These are phyloP conservation scores for Mirza zaza DNA, from an alignment of 2,113 vertebrate species.

Conservation along the genomic window DNA sequence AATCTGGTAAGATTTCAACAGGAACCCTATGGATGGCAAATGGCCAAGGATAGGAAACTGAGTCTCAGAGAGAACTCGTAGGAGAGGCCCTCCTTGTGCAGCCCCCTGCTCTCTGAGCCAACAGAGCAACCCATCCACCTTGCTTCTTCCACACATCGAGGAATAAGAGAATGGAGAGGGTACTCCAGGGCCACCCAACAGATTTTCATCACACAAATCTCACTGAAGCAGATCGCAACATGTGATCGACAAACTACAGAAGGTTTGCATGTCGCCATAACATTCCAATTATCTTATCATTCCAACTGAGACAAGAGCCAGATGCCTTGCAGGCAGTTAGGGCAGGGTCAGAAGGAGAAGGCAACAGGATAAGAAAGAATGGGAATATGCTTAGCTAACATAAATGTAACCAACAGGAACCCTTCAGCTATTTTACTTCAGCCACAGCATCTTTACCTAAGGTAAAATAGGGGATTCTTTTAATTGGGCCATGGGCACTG, in stretches of 20 bases:
- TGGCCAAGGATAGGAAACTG: neutral
- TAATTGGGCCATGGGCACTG: too few species aligned
- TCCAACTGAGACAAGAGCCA: neutral
- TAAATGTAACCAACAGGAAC: too few species aligned
- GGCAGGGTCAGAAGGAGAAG: too few species aligned
- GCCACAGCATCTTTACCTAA: too few species aligned
- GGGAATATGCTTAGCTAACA: too few species aligned
- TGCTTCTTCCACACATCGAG: accelerated
- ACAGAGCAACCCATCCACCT: accelerated
- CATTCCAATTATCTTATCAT: too few species aligned
- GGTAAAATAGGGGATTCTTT: too few species aligned
- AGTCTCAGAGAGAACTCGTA: neutral
- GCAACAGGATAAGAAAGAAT: too few species aligned
- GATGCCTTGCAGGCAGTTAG: too few species aligned
- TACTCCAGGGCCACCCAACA: neutral
- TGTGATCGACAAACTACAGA: neutral
- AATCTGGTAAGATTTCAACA: neutral
- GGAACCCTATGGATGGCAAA: neutral
- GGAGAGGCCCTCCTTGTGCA: neutral
- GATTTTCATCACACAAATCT: neutral
- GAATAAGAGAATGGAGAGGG: accelerated
- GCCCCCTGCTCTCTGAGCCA: neutral
- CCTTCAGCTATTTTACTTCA: too few species aligned
- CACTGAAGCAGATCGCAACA: neutral
- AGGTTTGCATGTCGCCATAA: neutral